Evolutionary conservation across 2,113 vertebrate genomes (phyloP).

Genomic region (Scomber scombrus): DNA sequence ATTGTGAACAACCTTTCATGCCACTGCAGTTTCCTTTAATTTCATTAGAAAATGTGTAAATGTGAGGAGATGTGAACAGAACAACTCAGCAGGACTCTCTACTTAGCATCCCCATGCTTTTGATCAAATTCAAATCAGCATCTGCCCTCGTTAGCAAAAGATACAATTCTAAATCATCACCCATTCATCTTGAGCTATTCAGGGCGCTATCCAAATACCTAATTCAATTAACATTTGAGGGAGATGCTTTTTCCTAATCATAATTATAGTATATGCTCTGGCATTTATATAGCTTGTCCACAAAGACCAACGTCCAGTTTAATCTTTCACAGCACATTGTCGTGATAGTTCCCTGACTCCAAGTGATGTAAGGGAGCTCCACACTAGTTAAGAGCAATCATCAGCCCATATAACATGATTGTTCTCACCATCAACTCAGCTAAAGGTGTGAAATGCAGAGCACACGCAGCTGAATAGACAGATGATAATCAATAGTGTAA

Average conservation of each 20-base stretch:
- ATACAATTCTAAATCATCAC: slow-evolving; percentile 18
- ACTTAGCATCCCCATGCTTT: slow-evolving; percentile 34
- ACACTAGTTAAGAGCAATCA: slow-evolving; percentile 52
- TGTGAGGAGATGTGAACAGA: slow-evolving; percentile 12
- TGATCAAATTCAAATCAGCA: slow-evolving; percentile 59
- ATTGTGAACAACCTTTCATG: slow-evolving; percentile 47
- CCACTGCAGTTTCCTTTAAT: slow-evolving; percentile 48
- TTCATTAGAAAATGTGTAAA: slow-evolving; percentile 54
- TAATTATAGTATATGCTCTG: slow-evolving; percentile 56
- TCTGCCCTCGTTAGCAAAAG: slow-evolving; percentile 15
- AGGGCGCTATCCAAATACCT: slow-evolving; percentile 43
- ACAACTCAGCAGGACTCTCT: slow-evolving; percentile 43
- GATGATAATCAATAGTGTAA: slow-evolving; percentile 53
- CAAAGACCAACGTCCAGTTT: slow-evolving; percentile 57
- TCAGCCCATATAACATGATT: slow-evolving; percentile 44
- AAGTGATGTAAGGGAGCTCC: slow-evolving; percentile 37
- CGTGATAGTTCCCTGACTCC: slow-evolving; percentile 44
- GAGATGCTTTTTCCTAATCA: slow-evolving; percentile 47
- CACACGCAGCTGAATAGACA: slow-evolving; percentile 11
- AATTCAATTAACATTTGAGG: slow-evolving; percentile 74
- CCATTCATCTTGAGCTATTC: slow-evolving; percentile 37
- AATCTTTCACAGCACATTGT: slow-evolving; percentile 38
- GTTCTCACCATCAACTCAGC: slow-evolving; percentile 43
- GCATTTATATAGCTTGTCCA: slow-evolving; percentile 60
- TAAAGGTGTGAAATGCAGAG: slow-evolving; percentile 62